Evolutionary conservation across 2,797 vertebrate genomes (phyloP), one percentile per base, ranked within the genome.

Genomic region (Anas bernieri): DNA sequence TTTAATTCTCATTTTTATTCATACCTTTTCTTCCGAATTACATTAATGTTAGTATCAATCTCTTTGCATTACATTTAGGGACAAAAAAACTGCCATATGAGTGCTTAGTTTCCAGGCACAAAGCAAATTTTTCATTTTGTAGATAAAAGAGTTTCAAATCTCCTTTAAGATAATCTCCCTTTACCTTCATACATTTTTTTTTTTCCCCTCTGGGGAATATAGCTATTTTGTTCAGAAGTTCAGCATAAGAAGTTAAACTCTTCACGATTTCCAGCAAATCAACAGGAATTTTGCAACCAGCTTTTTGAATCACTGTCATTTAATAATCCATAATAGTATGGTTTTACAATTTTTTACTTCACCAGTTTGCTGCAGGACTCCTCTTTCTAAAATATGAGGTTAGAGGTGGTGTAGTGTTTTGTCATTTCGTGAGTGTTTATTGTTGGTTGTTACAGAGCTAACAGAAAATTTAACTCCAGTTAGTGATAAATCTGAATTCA

Each of bases 1-100:
- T 83, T 85, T 23, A 83, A 35, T 79, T 92, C 55, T 83, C 33
- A 55, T 68, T 95, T 86, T 93, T 91, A 80, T 85, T 85, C 68
- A 78, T 78, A 21, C 18, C 70, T 7, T 11, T 13, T 89, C 54
- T 62, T 72, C 70, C 76, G 73, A 78, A 73, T 88, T 85, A 43
- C 55, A 73, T 75, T 94, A 86, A 58, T 78, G 23, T 46, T 88
- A 62, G 31, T 52, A 88, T 90, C 73, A 83, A 78, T 88, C 54
- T 90, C 62, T 86, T 64, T 81, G 54, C 30, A 77, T 83, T 78
- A 86, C 9, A 21, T 68, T 73, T 76, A 91, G 50, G 68, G 91
- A 56, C 30, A 72, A 4, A 83, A 87, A 77, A 72, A 0, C 30
- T 62, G n/a, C 30, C 1, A 1, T 33, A 33, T 4, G 56, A 13